Conservation (phyloP, 1,140 invertebrate species). For the Diprion similis region DNA sequence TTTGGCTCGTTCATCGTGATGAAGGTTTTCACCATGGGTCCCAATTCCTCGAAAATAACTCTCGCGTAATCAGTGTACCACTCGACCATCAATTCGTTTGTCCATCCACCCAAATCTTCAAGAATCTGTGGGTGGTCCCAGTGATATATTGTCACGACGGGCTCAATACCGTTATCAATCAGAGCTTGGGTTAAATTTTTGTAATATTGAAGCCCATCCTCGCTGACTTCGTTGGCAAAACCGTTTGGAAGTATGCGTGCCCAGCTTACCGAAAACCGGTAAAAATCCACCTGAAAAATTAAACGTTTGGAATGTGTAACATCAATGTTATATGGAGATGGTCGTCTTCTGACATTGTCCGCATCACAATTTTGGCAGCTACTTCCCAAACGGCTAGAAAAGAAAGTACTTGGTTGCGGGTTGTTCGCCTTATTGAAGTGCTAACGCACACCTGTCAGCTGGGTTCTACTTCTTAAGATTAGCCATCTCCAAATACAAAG, state of each 20-base stretch:
- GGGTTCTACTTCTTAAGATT: no score
- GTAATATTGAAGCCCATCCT: conserved; percentile 29
- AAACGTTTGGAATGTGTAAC: neutral
- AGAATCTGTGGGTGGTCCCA: conserved; percentile 65
- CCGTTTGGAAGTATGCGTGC: conserved; percentile 38
- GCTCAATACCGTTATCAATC: no score
- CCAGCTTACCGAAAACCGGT: conserved; percentile 69
- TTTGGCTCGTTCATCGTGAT: conserved; percentile 76
- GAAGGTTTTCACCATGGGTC: conserved; percentile 62
- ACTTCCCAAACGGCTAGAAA: no score
- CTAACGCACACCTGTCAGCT: no score
- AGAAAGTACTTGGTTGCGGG: neutral
- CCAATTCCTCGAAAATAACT: conserved; percentile 63
- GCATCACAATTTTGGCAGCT: no score
- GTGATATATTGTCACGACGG: conserved; percentile 40
- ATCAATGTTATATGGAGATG: no score
- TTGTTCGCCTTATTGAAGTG: neutral
- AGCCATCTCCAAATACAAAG: no score
- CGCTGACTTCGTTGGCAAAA: no score
- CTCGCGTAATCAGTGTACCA: conserved; percentile 66
- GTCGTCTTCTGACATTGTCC: no score
- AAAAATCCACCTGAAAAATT: conserved; percentile 47
- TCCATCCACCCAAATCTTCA: conserved; percentile 68
- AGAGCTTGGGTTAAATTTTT: conserved; percentile 28
- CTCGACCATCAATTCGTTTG: conserved; percentile 63